A percentile compares a stretch with the other conserved stretches of the same genome.
These are phyloP conservation scores for Melanotaenia boesemani DNA, from an alignment of 2,797 vertebrate species.

Conservation along the genomic window DNA sequence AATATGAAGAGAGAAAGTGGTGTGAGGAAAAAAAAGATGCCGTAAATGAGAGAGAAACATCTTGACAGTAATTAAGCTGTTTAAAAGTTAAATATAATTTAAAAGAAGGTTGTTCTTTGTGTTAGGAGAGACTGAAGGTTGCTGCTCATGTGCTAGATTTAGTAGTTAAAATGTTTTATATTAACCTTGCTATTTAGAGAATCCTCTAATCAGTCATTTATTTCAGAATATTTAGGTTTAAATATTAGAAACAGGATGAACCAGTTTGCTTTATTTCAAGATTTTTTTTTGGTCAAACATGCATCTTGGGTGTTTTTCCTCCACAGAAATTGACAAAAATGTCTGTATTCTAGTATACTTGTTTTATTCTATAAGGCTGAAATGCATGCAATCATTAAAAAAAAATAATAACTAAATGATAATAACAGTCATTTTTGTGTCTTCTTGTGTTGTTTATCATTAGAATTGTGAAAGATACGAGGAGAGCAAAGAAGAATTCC, in stretches of 20 bases:
- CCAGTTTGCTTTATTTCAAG: no score
- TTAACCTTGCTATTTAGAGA: not conserved
- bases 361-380: not conserved
- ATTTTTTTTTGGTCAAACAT: no score
- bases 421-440: constrained; percentile 15
- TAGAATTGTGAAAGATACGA: constrained; percentile 73
- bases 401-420: no score
- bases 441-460: constrained; percentile 26
- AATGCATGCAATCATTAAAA: no score
- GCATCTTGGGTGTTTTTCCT: no score
- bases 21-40: not conserved
- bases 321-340: not conserved
- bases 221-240: not conserved
- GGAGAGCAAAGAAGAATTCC: constrained; percentile 75
- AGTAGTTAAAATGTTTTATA: not conserved
- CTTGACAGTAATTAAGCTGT: not conserved
- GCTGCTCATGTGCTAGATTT: not conserved
- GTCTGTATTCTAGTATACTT: not conserved
- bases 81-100: not conserved
- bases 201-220: not conserved
- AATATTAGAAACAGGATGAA: not conserved
- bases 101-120: not conserved
- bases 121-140: not conserved
- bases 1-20: not conserved
- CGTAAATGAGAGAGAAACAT: not conserved